phyloP scores from a whole-genome alignment of 2,888 invertebrate species.

The Alloplasta piceator region DNA sequence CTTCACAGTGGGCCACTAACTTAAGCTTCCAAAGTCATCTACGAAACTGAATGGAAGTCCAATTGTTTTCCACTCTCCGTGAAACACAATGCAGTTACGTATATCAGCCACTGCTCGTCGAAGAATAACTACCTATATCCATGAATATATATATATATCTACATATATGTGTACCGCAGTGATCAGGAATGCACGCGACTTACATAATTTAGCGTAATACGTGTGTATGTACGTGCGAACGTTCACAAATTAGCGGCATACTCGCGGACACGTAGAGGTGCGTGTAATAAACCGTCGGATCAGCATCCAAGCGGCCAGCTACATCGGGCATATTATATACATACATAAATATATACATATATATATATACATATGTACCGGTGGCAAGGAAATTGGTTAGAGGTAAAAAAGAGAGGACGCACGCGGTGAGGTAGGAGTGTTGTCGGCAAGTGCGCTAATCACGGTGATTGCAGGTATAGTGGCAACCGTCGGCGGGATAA shows the following conservation, averaged over 20 bases:
- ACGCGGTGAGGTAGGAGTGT: constrained; percentile 58
- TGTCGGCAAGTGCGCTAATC: constrained; percentile 79
- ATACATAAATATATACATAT: too few relatives aligned
- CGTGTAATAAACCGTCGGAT: constrained; percentile 70
- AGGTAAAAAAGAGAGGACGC: constrained; percentile 55
- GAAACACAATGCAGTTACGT: too few relatives aligned
- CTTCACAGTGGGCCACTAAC: too few relatives aligned
- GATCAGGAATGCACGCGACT: constrained; percentile 63
- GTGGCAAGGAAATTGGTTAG: constrained; percentile 51
- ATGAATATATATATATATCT: background rate
- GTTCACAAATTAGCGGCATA: constrained; percentile 79
- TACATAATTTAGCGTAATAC: constrained; percentile 64
- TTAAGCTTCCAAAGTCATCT: too few relatives aligned
- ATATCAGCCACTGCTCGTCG: too few relatives aligned
- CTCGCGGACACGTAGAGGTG: constrained; percentile 71
- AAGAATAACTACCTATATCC: too few relatives aligned
- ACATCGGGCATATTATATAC: constrained; percentile 44
- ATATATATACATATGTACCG: constrained; percentile 51
- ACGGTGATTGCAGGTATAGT: constrained; percentile 80
- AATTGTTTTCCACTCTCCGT: too few relatives aligned
- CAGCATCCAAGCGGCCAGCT: constrained; percentile 37
- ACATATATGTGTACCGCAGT: background rate
- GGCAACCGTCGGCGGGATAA: constrained; percentile 79
- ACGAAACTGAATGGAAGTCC: too few relatives aligned
- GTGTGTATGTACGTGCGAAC: constrained; percentile 68